Percentiles rank a stretch among this genome's conserved stretches.
Evolutionary conservation across 2,888 invertebrate species (phyloP).

Genomic region (Villa cingulata): DNA sequence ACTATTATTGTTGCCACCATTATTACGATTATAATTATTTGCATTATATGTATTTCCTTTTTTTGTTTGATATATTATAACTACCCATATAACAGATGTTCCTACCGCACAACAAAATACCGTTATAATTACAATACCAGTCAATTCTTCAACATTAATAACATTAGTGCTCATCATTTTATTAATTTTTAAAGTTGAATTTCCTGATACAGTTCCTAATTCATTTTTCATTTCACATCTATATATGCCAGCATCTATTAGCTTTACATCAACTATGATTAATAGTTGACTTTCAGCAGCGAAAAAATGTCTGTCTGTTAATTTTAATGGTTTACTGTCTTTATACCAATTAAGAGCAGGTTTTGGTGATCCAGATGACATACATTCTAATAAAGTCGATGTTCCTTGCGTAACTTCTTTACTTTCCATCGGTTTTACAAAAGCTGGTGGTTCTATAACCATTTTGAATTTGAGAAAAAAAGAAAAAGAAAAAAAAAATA

Average conservation of each 20-base stretch:
- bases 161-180: conserved; percentile 27
- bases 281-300: conserved; percentile 77
- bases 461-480: not conserved
- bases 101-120: conserved; percentile 82
- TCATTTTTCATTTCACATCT: conserved; percentile 83
- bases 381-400: conserved; percentile 76
- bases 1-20: not conserved
- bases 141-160: conserved; percentile 56
- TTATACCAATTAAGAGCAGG: conserved; percentile 75
- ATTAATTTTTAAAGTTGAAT: conserved; percentile 49
- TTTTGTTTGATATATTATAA: conserved; percentile 76
- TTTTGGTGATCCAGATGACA: conserved; percentile 72
- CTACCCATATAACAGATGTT: conserved; percentile 84
- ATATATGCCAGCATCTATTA: conserved; percentile 71
- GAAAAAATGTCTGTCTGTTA: conserved; percentile 72
- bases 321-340: conserved; percentile 56
- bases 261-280: conserved; percentile 68
- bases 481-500: conserved; percentile 1
- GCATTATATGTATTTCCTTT: conserved; percentile 36
- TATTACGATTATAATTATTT: not conserved
- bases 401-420: conserved; percentile 71
- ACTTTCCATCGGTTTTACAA: conserved; percentile 72
- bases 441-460: conserved; percentile 66
- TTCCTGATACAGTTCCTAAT: conserved; percentile 60
- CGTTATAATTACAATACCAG: conserved; percentile 78